A percentile compares a stretch with the other conserved stretches of the same genome.
These are phyloP conservation scores for Dryoscopus gambensis DNA, from an alignment of 2,113 vertebrate species.

Conservation along the genomic window DNA sequence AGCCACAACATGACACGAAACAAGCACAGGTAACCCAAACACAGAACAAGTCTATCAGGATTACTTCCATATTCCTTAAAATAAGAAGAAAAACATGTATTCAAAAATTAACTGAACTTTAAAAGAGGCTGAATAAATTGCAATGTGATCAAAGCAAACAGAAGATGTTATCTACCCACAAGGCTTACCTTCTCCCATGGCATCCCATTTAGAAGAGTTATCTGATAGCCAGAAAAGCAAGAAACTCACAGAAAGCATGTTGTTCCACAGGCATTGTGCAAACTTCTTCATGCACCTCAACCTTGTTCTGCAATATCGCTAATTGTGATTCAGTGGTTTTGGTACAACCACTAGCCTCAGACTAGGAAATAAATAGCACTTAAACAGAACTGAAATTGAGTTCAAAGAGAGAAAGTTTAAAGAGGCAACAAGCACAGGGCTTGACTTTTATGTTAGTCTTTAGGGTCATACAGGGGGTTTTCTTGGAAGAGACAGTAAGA, in stretches of 20 bases:
- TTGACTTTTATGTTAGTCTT: background rate
- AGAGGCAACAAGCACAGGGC: rapidly evolving
- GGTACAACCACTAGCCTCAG: constrained; percentile 57
- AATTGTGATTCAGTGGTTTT: background rate
- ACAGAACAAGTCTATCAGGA: background rate
- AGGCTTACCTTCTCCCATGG: background rate
- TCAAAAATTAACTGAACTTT: background rate
- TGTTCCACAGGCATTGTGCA: background rate
- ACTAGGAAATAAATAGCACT: constrained; percentile 24
- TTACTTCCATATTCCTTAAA: background rate
- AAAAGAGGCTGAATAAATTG: background rate
- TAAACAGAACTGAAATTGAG: background rate
- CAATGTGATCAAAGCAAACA: background rate
- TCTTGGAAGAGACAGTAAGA: background rate
- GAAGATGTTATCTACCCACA: background rate
- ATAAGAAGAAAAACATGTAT: background rate
- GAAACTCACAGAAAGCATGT: background rate
- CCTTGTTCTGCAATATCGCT: background rate
- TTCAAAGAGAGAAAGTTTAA: background rate
- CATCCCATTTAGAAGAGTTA: background rate
- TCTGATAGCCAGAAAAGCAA: constrained; percentile 4
- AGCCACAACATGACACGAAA: background rate
- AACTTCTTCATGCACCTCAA: background rate
- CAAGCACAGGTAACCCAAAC: background rate
- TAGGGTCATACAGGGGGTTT: background rate